Base-by-base conservation (phyloP, 2,888 invertebrate genomes). In the Galeruca laticollis region DNA sequence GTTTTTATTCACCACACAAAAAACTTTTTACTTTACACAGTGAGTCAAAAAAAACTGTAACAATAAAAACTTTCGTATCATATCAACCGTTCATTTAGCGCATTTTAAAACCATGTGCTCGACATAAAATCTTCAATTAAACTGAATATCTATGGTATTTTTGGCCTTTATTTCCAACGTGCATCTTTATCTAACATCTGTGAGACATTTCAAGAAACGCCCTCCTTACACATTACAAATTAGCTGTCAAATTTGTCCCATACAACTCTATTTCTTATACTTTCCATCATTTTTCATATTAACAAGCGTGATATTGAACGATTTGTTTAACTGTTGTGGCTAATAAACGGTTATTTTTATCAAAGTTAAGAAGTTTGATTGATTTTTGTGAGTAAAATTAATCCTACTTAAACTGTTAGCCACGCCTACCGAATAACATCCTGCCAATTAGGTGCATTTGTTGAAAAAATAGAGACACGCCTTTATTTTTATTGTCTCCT, bases 71-170 rank as follows among this genome's bases (percentile, higher is more conserved):
- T n/a, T 18, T 47, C 47, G 47, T 15, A 9, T 18, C 15, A 47
- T 47, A 18, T 47, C 15, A 51, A 11, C 51, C 10, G 20, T 51
- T 21, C 10, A 52, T 11, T 52, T 52, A 21, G 9, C 56, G 56
- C 59, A 60, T 66, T 37, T 66, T 60, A 31, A 15, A 63, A 60
- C 43, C 70, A 73, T 73, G 67, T 73, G 65, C 61, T 71, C 60
- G 26, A 69, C 47, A 62, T 67, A 69, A 70, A 66, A 52, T 66
- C 66, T 62, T 33, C 64, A 74, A 74, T 67, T 70, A 69, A 70
- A 73, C 73, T 73, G 70, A 73, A 71, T 63, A 64, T 65, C 49
- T 18, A 56, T 49, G 61, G 63, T 66, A 73, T 71, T 62, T 72
- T 68, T 68, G 60, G 71, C 68, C 56, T 37, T 35, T 33, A 60